phyloP scores from a whole-genome alignment of 1,140 invertebrate genomes.

The Drusus annulatus region DNA sequence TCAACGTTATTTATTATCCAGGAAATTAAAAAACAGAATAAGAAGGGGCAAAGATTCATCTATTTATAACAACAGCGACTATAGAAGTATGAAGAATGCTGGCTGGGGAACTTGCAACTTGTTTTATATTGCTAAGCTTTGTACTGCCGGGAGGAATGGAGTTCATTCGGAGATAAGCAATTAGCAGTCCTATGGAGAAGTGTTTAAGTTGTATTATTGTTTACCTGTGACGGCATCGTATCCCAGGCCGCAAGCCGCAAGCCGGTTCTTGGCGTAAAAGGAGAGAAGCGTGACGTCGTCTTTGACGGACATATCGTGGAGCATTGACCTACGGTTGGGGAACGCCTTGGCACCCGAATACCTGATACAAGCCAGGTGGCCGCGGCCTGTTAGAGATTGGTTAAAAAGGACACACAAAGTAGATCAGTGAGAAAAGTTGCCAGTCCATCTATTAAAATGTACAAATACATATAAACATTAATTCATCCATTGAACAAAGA shows the following conservation, averaged over 20 bases:
- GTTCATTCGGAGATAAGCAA: slow-evolving; percentile 46
- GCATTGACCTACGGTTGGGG: slow-evolving; percentile 79
- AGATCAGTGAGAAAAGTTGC: slow-evolving; percentile 47
- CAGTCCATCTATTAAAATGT: not conserved
- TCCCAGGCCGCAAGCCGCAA: slow-evolving; percentile 73
- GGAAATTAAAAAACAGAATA: slow-evolving; percentile 9
- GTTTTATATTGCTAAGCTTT: slow-evolving; percentile 9
- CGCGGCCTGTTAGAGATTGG: slow-evolving; percentile 63
- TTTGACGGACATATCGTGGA: slow-evolving; percentile 75
- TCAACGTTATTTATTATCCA: not conserved
- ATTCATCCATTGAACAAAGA: too few relatives aligned
- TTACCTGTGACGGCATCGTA: slow-evolving; percentile 69
- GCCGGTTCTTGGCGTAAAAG: slow-evolving; percentile 82
- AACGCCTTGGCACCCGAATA: slow-evolving; percentile 84
- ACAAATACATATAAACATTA: too few relatives aligned
- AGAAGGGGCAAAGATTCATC: slow-evolving; percentile 9
- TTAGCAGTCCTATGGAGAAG: slow-evolving; percentile 34
- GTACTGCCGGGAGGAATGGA: slow-evolving; percentile 14
- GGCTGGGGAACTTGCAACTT: not conserved
- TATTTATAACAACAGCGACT: slow-evolving; percentile 25
- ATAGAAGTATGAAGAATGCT: slow-evolving; percentile 31
- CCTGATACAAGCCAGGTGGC: slow-evolving; percentile 83
- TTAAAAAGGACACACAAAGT: slow-evolving; percentile 14
- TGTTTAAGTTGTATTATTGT: not conserved
- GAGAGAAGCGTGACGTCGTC: slow-evolving; percentile 84